A percentile compares a stretch with the other conserved stretches of the same genome.
phyloP scores from a whole-genome alignment of 2,797 vertebrate species.

The Mionectes olivaceus region DNA sequence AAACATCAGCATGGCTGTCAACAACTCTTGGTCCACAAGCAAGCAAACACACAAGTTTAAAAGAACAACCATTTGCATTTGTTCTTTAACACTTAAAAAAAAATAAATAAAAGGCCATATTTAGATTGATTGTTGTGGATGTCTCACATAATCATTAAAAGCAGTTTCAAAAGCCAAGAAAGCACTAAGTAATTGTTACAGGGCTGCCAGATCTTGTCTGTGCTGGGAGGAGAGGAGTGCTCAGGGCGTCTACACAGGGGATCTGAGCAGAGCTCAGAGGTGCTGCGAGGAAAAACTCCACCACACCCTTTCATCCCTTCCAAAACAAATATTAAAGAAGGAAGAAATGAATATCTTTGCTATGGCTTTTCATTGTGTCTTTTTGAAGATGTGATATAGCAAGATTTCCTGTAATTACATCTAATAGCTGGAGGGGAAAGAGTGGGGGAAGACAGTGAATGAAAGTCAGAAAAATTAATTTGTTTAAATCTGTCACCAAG shows the following conservation, averaged over 20 bases:
- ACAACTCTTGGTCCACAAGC: background rate
- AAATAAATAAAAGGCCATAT: background rate
- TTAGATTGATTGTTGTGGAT: background rate
- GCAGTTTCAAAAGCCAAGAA: background rate
- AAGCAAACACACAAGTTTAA: background rate
- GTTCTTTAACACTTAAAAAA: background rate
- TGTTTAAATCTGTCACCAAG: conserved; percentile 47
- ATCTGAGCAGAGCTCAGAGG: background rate
- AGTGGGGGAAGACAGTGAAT: background rate
- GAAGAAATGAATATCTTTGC: conserved; percentile 1
- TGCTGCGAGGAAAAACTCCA: conserved; percentile 4
- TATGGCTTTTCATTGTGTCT: conserved; percentile 30
- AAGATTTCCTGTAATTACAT: conserved; percentile 65
- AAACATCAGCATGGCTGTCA: background rate
- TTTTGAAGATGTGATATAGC: conserved; percentile 52
- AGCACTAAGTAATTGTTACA: background rate
- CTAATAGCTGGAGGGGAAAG: conserved; percentile 44
- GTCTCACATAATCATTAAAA: conserved; percentile 17
- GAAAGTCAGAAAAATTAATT: conserved; percentile 53
- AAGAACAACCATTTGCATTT: background rate
- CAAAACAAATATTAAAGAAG: conserved; percentile 55
- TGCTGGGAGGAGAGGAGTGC: background rate
- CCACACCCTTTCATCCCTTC: conserved; percentile 16
- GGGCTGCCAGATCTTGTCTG: background rate
- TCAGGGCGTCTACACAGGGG: background rate